Percentiles rank a stretch among this genome's conserved stretches.
These are phyloP conservation scores for Papilio elwesi DNA, from an alignment of 2,888 invertebrate genomes.

Conservation along the genomic window DNA sequence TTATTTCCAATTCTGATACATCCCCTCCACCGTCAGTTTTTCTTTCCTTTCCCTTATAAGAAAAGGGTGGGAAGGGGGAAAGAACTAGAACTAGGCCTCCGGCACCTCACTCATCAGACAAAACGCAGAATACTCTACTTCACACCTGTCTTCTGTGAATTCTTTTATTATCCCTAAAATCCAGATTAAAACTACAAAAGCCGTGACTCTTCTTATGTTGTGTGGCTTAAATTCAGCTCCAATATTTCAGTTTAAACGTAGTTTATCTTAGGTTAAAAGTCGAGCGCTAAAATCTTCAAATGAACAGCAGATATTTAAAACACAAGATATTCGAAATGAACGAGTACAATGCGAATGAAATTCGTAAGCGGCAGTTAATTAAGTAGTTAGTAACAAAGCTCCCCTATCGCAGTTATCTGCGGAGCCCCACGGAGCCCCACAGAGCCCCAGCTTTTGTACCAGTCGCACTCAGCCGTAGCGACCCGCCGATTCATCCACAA, in stretches of 20 bases:
- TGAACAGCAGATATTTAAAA: background rate
- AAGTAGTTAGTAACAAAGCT: constrained; percentile 31
- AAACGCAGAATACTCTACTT: too few species aligned
- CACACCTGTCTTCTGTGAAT: too few species aligned
- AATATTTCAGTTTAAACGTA: background rate
- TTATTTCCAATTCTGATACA: too few species aligned
- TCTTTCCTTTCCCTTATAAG: too few species aligned
- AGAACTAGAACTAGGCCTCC: too few species aligned
- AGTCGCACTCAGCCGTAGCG: constrained; percentile 17
- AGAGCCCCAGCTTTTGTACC: background rate
- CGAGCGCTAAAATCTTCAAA: background rate
- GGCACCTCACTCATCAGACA: too few species aligned
- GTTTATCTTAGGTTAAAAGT: background rate
- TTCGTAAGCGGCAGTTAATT: constrained; percentile 31
- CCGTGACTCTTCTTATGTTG: background rate
- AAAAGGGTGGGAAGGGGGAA: too few species aligned
- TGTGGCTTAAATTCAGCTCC: background rate
- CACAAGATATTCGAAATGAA: background rate
- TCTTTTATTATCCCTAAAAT: too few species aligned
- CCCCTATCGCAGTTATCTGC: constrained; percentile 29
- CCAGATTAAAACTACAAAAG: background rate
- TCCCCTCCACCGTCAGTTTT: too few species aligned
- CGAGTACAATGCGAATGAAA: constrained; percentile 5
- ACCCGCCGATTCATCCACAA: constrained; percentile 15
- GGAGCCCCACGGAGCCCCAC: background rate